These are phyloP conservation scores for Nixonia krombeini DNA, from an alignment of 1,140 invertebrate species.

Conservation along the genomic window DNA sequence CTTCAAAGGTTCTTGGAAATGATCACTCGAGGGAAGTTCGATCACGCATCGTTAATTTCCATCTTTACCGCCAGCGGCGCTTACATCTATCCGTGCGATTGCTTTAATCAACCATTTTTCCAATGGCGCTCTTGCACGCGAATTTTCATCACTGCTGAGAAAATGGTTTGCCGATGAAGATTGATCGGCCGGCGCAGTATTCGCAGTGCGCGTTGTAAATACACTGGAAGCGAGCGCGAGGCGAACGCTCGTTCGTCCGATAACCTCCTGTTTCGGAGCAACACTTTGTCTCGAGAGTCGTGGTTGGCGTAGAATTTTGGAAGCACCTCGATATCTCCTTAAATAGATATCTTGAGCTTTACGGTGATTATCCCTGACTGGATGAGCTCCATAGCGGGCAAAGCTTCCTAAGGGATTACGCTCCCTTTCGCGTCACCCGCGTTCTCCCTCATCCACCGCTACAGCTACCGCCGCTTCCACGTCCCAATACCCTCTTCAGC, in stretches of 20 bases:
- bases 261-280: too few relatives aligned
- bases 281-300: background rate
- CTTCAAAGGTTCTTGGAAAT: too few relatives aligned
- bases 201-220: background rate
- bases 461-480: conserved; percentile 15
- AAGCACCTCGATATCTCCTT: conserved; percentile 57
- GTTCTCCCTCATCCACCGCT: conserved; percentile 7
- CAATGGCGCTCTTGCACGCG: too few relatives aligned
- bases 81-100: too few relatives aligned
- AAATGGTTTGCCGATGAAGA: background rate
- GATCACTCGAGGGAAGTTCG: too few relatives aligned
- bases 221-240: too few relatives aligned
- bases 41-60: too few relatives aligned
- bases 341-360: conserved; percentile 56
- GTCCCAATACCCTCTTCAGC: conserved; percentile 60
- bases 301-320: conserved; percentile 53
- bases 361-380: conserved; percentile 67
- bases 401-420: conserved; percentile 62
- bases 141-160: too few relatives aligned
- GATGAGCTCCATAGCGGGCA: conserved; percentile 58
- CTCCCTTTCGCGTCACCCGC: conserved; percentile 17
- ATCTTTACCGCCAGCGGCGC: too few relatives aligned
- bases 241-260: too few relatives aligned
- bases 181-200: background rate
- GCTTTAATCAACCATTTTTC: too few relatives aligned